A percentile compares a stretch with the other conserved stretches of the same genome.
Evolutionary conservation across 1,140 invertebrate genomes (phyloP).

Genomic region (Drosophila orena): DNA sequence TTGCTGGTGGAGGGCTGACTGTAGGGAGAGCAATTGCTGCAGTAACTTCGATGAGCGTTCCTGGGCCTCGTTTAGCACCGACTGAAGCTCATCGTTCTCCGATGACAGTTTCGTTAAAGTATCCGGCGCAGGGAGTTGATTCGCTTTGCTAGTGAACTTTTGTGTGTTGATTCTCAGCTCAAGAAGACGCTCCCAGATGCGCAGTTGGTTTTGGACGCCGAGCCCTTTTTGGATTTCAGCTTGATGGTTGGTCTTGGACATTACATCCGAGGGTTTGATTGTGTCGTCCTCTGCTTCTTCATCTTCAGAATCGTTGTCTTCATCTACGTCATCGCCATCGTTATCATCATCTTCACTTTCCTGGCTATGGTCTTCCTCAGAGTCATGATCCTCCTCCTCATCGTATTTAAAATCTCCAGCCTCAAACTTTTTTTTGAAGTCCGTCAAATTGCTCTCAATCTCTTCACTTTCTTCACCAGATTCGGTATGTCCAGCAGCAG

Average conservation of each 20-base stretch:
- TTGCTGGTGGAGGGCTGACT: conserved; percentile 79
- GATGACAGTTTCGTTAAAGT: conserved; percentile 86
- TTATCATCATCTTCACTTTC: conserved; percentile 58
- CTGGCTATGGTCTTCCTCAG: conserved; percentile 43
- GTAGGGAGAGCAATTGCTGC: conserved; percentile 88
- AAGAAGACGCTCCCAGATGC: conserved; percentile 92
- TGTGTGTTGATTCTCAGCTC: conserved; percentile 94
- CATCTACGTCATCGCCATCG: conserved; percentile 27
- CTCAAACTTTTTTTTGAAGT: not conserved
- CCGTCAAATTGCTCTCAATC: conserved; percentile 1
- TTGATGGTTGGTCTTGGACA: conserved; percentile 82
- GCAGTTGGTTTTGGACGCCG: conserved; percentile 91
- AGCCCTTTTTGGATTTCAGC: conserved; percentile 90
- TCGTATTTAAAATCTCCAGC: conserved; percentile 11
- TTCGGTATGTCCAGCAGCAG: not conserved
- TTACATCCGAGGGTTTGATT: conserved; percentile 66
- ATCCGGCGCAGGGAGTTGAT: conserved; percentile 90
- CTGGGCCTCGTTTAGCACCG: conserved; percentile 86
- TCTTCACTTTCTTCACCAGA: not conserved
- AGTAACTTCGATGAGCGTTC: conserved; percentile 87
- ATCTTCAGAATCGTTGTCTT: conserved; percentile 56
- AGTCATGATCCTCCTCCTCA: not conserved
- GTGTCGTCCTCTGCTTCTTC: conserved; percentile 67
- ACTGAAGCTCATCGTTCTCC: conserved; percentile 86
- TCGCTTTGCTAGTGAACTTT: conserved; percentile 90